These are phyloP conservation scores for Gymnoscopelus braueri DNA, from an alignment of 2,797 vertebrate genomes.

Conservation along the genomic window DNA sequence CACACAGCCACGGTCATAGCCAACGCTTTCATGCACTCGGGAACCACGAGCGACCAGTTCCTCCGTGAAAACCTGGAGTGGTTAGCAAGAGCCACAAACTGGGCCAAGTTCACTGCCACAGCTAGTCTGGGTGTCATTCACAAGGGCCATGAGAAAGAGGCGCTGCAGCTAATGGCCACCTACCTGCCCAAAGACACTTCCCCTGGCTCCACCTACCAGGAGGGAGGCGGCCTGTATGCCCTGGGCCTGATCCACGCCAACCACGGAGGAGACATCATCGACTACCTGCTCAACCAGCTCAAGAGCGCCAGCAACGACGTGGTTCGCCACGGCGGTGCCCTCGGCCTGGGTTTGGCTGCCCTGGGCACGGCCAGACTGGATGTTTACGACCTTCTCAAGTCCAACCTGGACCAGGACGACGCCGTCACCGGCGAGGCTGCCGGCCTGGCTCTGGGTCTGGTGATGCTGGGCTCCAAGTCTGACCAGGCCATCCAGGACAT, in stretches of 20 bases:
- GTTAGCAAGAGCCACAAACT: constrained; percentile 98
- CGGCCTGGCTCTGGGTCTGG: constrained; percentile 93
- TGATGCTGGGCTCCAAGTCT: constrained; percentile 98
- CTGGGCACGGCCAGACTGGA: constrained; percentile 97
- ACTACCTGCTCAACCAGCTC: constrained; percentile 96
- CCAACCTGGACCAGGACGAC: constrained; percentile 98
- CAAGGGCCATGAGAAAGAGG: constrained; percentile 99
- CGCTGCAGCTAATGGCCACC: constrained; percentile 97
- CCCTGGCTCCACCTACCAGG: constrained; percentile 97
- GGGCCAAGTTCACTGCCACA: constrained; percentile 99
- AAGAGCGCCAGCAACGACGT: constrained; percentile 99
- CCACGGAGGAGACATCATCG: constrained; percentile 97
- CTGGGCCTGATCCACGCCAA: constrained; percentile 98
- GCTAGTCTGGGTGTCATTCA: constrained; percentile 99
- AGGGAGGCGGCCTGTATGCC: constrained; percentile 96
- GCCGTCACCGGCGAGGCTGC: constrained; percentile 98
- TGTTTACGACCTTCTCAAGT: constrained; percentile 98
- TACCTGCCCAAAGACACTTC: constrained; percentile 99
- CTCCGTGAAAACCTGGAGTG: constrained; percentile 99
- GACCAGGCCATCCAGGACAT: constrained; percentile 99
- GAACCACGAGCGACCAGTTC: constrained; percentile 99
- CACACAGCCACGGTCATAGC: constrained; percentile 99
- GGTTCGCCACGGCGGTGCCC: constrained; percentile 94
- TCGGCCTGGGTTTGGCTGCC: constrained; percentile 95
- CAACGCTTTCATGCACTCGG: constrained; percentile 99